These are phyloP conservation scores for Isichthys henryi DNA, from an alignment of 2,113 vertebrate genomes.

Conservation along the genomic window DNA sequence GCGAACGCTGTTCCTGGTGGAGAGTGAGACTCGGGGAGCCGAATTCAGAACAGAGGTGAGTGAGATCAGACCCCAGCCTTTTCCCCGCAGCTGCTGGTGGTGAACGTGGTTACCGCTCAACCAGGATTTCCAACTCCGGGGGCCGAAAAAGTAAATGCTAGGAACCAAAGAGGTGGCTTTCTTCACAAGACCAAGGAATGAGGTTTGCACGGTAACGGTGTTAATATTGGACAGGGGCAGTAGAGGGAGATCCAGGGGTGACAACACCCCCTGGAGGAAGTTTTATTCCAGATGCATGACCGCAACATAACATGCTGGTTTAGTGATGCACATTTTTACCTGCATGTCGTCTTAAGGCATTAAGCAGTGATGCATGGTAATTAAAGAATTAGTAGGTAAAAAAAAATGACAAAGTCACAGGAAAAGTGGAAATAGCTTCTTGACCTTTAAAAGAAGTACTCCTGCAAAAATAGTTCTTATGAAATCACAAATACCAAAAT, in stretches of 20 bases:
- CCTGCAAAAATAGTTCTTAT: not conserved
- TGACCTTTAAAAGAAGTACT: not conserved
- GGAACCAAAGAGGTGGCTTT: not conserved
- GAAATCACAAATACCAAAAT: not conserved
- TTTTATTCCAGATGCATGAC: not conserved
- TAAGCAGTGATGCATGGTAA: not conserved
- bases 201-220: not conserved
- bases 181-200: too few relatives aligned
- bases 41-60: constrained; percentile 69
- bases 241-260: not conserved
- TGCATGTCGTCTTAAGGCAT: not conserved
- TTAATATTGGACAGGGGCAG: not conserved
- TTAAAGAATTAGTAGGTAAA: not conserved
- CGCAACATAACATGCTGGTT: not conserved
- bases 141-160: not conserved
- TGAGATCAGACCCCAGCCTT: not conserved
- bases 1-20: constrained; percentile 70
- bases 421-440: not conserved
- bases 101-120: not conserved
- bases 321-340: not conserved
- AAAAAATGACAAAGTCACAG: not conserved
- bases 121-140: not conserved
- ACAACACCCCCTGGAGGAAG: not conserved
- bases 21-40: constrained; percentile 48
- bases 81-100: not conserved